These are phyloP conservation scores for Parasteatoda lunata DNA, from an alignment of 2,888 invertebrate species.

Conservation along the genomic window DNA sequence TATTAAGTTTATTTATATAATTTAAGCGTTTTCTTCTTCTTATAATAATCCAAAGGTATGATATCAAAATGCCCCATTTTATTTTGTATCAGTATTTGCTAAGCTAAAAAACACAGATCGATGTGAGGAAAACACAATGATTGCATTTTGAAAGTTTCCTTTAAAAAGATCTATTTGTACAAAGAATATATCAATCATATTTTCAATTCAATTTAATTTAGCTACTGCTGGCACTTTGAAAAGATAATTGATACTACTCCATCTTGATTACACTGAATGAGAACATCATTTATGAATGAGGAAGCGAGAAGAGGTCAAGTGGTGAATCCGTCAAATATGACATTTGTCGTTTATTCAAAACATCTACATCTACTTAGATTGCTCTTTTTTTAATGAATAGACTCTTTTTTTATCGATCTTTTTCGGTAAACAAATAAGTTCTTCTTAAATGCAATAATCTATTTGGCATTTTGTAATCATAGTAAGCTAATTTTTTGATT, in stretches of 20 bases:
- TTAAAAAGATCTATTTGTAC: neutral
- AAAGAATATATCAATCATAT: constrained; percentile 5
- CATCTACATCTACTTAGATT: neutral
- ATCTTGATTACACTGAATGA: constrained; percentile 56
- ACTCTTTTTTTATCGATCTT: neutral
- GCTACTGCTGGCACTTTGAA: constrained; percentile 33
- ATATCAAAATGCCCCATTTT: too few species aligned
- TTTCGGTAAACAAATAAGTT: too few species aligned
- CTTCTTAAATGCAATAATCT: too few species aligned
- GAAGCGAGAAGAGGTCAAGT: constrained; percentile 7
- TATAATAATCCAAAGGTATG: too few species aligned
- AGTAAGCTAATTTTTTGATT: too few species aligned
- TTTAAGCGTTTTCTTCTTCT: too few species aligned
- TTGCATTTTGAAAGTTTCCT: too few species aligned
- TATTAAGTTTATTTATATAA: too few species aligned
- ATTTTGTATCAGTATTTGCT: too few species aligned
- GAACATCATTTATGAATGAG: constrained; percentile 46
- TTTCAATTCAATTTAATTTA: neutral
- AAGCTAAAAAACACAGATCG: too few species aligned
- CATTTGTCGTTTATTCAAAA: constrained; percentile 1
- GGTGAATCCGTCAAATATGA: neutral
- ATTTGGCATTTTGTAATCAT: too few species aligned
- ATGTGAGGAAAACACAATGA: too few species aligned
- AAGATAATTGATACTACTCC: constrained; percentile 40
- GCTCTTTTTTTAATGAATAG: neutral